Evolutionary conservation across 1,140 invertebrate species (phyloP), one percentile per base, ranked within the genome.

Genomic region (Pseudomyrmex flavicornis): DNA sequence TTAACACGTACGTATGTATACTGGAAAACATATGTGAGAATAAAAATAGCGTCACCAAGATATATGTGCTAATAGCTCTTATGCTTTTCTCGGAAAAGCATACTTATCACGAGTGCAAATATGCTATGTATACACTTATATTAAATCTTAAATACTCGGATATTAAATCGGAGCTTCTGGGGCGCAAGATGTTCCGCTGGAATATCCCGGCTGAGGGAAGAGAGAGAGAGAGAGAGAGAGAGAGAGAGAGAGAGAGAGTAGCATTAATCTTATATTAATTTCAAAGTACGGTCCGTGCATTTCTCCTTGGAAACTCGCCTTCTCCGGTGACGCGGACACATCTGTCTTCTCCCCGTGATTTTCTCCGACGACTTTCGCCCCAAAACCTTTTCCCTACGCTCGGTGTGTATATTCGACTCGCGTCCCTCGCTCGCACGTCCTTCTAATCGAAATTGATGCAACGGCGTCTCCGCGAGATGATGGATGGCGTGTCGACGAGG

Each of bases 391-490:
- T 76, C 59, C 56, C 63, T 52, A 10, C 35, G 50, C 35, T 66
- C 5, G 35, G 35, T 79, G 63, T 68, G 73, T 79, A 79, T 44
- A 79, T 79, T 68, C 74, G 82, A 69, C 74, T 68, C 62, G 48
- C 48, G 52, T 77, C n/a, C 56, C 56, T 66, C 59, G 75, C 22
- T 54, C 48, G 54, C 52, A 48, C 17, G 72, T 68, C 61, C 59
- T 65, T 15, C 74, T 66, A 69, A 76, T 76, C 54, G 82, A 76
- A 83, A 75, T 75, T 66, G 75, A 83, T 77, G 82, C 54, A 83
- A 77, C 61, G 62, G 62, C 62, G 62, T 83, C 73, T 83, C 54
- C 52, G 54, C 48, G 54, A 54, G 46, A 79, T 66, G 82, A 83
- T 68, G 65, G 74, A 76, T 75, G 73, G 26, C 74, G 26, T 22